phyloP scores from a whole-genome alignment of 2,113 vertebrate genomes.

The Platysteira castanea region DNA sequence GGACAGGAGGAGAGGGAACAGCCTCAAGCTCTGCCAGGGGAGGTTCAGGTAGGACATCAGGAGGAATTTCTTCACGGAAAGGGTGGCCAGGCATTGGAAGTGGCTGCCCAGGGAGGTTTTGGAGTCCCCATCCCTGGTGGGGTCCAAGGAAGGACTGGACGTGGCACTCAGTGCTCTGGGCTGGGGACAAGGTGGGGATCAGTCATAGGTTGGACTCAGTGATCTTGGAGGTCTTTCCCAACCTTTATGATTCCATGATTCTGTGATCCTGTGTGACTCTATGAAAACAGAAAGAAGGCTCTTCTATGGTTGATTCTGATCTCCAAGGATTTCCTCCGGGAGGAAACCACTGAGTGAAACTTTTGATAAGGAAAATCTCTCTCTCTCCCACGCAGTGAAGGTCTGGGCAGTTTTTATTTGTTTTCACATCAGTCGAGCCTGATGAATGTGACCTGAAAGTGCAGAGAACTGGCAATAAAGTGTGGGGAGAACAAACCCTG shows the following conservation, averaged over 20 bases:
- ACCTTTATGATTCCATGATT: rapidly evolving
- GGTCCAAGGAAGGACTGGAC: rapidly evolving
- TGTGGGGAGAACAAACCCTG: not conserved
- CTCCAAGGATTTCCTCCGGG: not conserved
- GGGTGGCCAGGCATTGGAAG: rapidly evolving
- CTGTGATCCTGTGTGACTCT: not conserved
- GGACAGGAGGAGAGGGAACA: rapidly evolving
- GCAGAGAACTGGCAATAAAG: not conserved
- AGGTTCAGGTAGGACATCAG: rapidly evolving
- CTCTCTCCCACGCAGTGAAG: not conserved
- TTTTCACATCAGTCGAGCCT: not conserved
- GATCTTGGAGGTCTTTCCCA: not conserved
- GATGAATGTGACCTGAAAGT: not conserved
- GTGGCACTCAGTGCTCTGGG: not conserved
- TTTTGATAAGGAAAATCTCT: not conserved
- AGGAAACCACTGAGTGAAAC: not conserved
- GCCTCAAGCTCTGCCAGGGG: not conserved
- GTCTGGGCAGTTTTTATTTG: not conserved
- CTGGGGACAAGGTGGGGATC: not conserved
- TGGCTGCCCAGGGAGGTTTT: not conserved
- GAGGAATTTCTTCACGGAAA: not conserved
- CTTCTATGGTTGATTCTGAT: not conserved
- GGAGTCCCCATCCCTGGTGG: not conserved
- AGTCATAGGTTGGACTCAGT: rapidly evolving
- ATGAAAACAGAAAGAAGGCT: not conserved